Conservation (phyloP, 2,888 invertebrate species). For the Pammene aurita region DNA sequence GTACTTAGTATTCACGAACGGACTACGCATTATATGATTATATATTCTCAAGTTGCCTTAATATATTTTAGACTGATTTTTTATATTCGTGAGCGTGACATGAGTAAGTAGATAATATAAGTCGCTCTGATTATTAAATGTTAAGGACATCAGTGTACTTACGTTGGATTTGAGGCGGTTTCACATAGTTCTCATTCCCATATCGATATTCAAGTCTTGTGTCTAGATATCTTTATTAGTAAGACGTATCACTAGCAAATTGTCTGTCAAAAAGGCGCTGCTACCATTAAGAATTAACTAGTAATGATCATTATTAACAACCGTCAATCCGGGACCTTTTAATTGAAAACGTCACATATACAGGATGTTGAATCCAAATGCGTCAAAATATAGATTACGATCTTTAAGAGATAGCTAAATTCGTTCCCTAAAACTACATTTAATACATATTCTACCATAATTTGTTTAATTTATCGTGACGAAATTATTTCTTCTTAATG, state of each 20-base stretch:
- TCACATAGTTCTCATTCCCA: constrained; percentile 32
- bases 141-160: constrained; percentile 56
- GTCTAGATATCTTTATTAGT: background rate
- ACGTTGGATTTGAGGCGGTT: constrained; percentile 53
- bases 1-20: constrained; percentile 53
- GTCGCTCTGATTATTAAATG: constrained; percentile 53
- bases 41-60: constrained; percentile 86
- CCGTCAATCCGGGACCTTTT: background rate
- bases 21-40: constrained; percentile 54
- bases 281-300: no score
- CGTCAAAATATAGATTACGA: no score
- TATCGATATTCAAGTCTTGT: background rate
- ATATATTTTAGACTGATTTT: constrained; percentile 87
- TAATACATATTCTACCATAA: no score
- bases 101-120: constrained; percentile 56
- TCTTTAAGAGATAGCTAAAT: no score
- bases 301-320: no score
- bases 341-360: no score
- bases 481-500: no score
- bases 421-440: no score
- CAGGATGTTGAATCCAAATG: background rate
- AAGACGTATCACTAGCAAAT: background rate
- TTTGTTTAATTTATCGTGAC: background rate
- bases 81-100: constrained; percentile 72
- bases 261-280: no score